Percentiles rank a stretch among this genome's conserved stretches.
These are phyloP conservation scores for Lissocephala sabroskyi DNA, from an alignment of 2,888 invertebrate species.

Conservation along the genomic window DNA sequence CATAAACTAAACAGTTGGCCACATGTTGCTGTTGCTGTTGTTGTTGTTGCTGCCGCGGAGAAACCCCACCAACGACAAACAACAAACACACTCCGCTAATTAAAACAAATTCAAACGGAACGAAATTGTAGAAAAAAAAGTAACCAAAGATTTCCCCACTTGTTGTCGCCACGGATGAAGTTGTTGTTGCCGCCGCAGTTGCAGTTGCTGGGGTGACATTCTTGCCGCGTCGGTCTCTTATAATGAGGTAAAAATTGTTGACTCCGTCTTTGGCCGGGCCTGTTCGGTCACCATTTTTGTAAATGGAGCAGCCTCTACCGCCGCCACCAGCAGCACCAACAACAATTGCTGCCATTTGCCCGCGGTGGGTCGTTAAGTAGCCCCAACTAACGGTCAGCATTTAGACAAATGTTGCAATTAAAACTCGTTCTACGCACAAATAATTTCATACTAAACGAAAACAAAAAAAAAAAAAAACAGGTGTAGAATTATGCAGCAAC, in stretches of 20 bases:
- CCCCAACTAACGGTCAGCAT: constrained; percentile 49
- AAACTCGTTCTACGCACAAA: constrained; percentile 50
- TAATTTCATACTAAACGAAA: constrained; percentile 50
- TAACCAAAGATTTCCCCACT: constrained; percentile 30
- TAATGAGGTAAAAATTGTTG: constrained; percentile 57
- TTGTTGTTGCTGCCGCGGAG: constrained; percentile 12
- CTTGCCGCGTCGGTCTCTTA: constrained; percentile 26
- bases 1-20: background rate
- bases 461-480: constrained; percentile 10
- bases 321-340: constrained; percentile 11
- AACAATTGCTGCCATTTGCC: too few relatives aligned
- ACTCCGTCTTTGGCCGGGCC: constrained; percentile 1
- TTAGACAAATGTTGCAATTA: constrained; percentile 62
- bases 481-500: constrained; percentile 37
- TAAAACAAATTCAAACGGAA: constrained; percentile 47
- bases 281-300: constrained; percentile 37
- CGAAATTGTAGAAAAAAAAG: constrained; percentile 11
- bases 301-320: constrained; percentile 53
- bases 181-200: constrained; percentile 18
- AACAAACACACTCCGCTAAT: constrained; percentile 31
- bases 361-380: constrained; percentile 31
- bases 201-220: constrained; percentile 41
- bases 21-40: constrained; percentile 1
- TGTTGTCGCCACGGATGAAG: too few relatives aligned
- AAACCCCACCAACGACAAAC: constrained; percentile 20